These are phyloP conservation scores for Atherinosoma microstoma DNA, from an alignment of 2,797 vertebrate genomes.

Conservation along the genomic window DNA sequence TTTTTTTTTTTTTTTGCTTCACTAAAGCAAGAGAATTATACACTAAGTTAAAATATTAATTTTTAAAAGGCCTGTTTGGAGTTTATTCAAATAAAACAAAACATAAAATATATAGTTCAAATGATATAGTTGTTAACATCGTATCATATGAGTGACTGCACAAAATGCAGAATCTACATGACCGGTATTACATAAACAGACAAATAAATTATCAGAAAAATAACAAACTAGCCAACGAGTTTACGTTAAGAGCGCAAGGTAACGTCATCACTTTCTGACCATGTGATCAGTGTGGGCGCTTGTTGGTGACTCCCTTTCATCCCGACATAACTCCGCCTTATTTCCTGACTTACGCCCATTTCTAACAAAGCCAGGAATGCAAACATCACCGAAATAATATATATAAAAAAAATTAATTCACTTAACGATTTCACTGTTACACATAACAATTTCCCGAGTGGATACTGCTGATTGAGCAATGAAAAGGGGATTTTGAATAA, in stretches of 20 bases:
- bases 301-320: accelerated
- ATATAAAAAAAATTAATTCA: accelerated
- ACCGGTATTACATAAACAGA: too few relatives aligned
- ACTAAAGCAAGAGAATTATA: too few relatives aligned
- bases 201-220: too few relatives aligned
- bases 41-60: too few relatives aligned
- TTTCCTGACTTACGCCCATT: accelerated
- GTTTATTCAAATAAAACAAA: too few relatives aligned
- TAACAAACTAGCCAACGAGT: background rate
- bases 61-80: too few relatives aligned
- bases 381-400: background rate
- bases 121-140: background rate
- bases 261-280: slow-evolving; percentile 19
- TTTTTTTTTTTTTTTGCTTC: too few relatives aligned
- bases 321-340: background rate
- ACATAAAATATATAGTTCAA: too few relatives aligned
- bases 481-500: background rate
- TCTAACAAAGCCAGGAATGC: background rate
- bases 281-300: slow-evolving; percentile 23
- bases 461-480: background rate
- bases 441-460: accelerated
- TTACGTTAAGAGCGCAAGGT: slow-evolving; percentile 3
- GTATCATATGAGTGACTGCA: background rate
- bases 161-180: too few relatives aligned
- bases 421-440: accelerated